These are phyloP conservation scores for Phodopus roborovskii DNA, from an alignment of 2,113 vertebrate genomes.

Conservation along the genomic window DNA sequence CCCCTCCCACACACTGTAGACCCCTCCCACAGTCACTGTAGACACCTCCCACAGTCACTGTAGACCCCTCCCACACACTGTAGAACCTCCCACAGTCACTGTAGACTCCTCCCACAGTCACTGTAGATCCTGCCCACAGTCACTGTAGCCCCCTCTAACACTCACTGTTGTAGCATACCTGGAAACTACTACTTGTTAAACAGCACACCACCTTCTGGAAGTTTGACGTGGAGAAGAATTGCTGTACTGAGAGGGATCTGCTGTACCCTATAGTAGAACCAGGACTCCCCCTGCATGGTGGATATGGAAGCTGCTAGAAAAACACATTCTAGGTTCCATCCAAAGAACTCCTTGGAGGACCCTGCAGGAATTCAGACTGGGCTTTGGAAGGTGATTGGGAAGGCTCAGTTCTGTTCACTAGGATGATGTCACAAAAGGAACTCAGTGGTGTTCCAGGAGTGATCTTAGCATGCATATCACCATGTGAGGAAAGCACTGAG, in stretches of 20 bases:
- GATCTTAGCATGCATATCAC: neutral
- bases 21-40: too few species aligned
- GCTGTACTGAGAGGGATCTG: neutral
- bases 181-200: neutral
- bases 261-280: neutral
- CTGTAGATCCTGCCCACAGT: neutral
- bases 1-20: neutral
- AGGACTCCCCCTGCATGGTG: neutral
- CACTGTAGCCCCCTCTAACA: too few species aligned
- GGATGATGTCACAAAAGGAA: neutral
- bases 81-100: too few species aligned
- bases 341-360: neutral
- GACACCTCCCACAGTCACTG: too few species aligned
- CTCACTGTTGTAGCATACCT: neutral
- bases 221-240: neutral
- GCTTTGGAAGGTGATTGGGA: neutral
- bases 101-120: too few species aligned
- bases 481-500: neutral
- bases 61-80: too few species aligned
- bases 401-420: neutral
- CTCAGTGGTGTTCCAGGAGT: neutral
- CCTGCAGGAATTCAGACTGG: neutral
- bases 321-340: neutral
- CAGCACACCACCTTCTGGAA: neutral
- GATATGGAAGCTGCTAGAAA: neutral